Base-by-base conservation (phyloP, 2,888 invertebrate genomes). In the Mellilla xanthometata region DNA sequence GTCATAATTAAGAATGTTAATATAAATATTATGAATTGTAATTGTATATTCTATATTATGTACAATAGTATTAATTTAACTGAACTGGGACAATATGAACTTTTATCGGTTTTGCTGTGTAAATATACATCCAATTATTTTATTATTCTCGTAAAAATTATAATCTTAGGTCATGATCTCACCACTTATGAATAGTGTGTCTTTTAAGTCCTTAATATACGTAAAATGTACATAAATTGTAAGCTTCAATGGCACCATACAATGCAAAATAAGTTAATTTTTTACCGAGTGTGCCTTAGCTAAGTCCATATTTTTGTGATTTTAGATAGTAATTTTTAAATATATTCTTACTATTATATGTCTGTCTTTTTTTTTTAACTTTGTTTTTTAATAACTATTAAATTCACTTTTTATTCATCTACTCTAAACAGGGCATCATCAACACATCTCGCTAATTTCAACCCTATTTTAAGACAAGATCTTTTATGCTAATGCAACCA, bases 401-500 rank as follows among this genome's bases (percentile, higher is more conserved):
- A 1, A 19, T 19, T 19, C 15, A 19, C 15, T 6, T 6, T 6
- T 19, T 19, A n/a, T 19, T 6, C 6, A 24, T 24, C 24, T 57
- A 57, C 62, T 72, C 50, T 49, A 71, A 67, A 71, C 57, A 62
- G 51, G 35, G 62, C 50, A 69, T 75, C 75, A 69, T 59, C 49
- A 56, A 62, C 67, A 65, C 72, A 62, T 72, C 62, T 63, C 57
- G 51, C 49, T 61, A 62, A 71, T 69, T 58, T 52, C 60, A 63
- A 61, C 66, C 69, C 67, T 39, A 19, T 1, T 52, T 64, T 67
- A 57, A 76, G 61, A 73, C 71, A 76, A 76, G 72, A 35, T 53
- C 72, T 71, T 67, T 68, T 76, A 84, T 84, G 80, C 59, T 81
- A 82, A 84, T 83, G 66, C 67, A 64, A 53, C 51, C 70, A 71